Evolutionary conservation across 2,113 vertebrate genomes (phyloP).

Genomic region (Mesembrinibis cayennensis): DNA sequence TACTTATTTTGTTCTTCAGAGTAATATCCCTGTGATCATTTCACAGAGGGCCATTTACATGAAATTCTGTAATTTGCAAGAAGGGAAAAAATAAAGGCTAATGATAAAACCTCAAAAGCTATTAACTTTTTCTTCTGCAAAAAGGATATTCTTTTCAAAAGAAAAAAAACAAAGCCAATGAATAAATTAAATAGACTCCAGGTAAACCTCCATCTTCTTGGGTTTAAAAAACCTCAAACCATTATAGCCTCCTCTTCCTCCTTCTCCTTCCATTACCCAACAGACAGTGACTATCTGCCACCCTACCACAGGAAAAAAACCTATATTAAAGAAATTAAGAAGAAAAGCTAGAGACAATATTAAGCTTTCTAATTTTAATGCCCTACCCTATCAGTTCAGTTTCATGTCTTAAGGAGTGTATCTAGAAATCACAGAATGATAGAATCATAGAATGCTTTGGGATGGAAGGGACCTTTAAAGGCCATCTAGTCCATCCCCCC

Average conservation of each 20-base stretch:
- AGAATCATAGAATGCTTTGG: too few species aligned
- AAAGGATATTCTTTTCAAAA: not conserved
- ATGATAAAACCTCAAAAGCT: not conserved
- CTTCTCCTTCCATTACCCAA: not conserved
- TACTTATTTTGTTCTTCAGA: not conserved
- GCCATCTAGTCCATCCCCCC: too few species aligned
- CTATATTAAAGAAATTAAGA: not conserved
- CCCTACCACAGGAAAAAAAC: not conserved
- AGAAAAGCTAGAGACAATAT: not conserved
- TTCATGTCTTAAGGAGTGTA: not conserved
- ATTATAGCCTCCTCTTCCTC: not conserved
- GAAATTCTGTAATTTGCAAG: not conserved
- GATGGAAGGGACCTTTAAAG: too few species aligned
- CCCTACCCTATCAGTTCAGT: not conserved
- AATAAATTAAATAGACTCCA: not conserved
- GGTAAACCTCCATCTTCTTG: not conserved
- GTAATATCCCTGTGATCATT: not conserved
- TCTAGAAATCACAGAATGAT: not conserved
- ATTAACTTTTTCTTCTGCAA: not conserved
- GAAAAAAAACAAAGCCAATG: fast-evolving
- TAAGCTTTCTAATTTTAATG: not conserved
- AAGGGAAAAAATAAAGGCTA: not conserved
- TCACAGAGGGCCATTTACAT: not conserved
- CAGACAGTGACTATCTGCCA: not conserved
- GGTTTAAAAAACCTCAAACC: not conserved